Conservation (phyloP, 2,113 vertebrate genomes). For the Excalfactoria chinensis region DNA sequence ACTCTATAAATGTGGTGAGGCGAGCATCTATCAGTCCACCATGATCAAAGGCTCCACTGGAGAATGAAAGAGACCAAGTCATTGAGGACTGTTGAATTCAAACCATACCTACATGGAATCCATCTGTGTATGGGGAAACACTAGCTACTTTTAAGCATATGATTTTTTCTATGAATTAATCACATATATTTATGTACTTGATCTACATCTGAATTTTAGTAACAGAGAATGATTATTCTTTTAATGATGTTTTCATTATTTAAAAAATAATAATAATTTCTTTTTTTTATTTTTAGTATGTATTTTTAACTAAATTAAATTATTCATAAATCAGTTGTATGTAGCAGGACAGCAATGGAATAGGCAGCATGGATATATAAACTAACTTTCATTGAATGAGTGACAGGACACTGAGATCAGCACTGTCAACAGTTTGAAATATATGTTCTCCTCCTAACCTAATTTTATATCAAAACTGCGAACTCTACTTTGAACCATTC, state of each 20-base stretch:
- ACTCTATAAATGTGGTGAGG: background rate
- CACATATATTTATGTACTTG: background rate
- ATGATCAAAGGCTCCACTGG: background rate
- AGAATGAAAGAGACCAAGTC: background rate
- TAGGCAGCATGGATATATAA: fast-evolving
- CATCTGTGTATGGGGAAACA: background rate
- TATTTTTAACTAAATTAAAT: background rate
- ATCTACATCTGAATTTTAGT: background rate
- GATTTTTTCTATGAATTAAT: background rate
- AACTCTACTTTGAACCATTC: background rate
- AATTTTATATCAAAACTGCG: background rate
- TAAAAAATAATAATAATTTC: no score
- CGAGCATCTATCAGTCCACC: background rate
- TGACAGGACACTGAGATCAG: background rate
- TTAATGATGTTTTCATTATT: background rate
- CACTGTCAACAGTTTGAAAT: background rate
- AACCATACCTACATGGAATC: background rate
- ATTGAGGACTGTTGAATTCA: background rate
- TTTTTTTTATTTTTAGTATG: no score
- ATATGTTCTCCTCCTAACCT: background rate
- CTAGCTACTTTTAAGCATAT: background rate
- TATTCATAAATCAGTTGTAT: background rate
- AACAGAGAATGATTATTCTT: background rate
- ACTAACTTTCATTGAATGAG: background rate
- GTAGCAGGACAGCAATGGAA: background rate